phyloP scores from a whole-genome alignment of 2,797 vertebrate genomes.

The Stomatorhinus walkeri region DNA sequence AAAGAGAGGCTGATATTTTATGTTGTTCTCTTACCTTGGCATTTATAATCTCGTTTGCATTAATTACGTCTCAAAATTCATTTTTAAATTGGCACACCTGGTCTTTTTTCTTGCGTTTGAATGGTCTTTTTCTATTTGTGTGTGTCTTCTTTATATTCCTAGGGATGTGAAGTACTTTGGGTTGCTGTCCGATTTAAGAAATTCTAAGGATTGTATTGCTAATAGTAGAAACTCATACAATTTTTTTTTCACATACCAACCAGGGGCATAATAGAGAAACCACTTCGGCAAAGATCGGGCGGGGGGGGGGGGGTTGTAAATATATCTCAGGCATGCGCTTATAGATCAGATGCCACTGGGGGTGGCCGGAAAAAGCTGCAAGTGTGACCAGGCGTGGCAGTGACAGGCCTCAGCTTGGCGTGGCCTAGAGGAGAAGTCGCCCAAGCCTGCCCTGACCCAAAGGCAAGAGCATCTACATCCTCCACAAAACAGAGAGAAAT shows the following conservation, averaged over 20 bases:
- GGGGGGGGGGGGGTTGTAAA: background rate
- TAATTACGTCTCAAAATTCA: background rate
- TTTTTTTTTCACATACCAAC: background rate
- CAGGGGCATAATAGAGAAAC: background rate
- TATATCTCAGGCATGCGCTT: slow-evolving; percentile 14
- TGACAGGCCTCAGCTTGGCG: background rate
- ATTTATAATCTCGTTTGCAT: background rate
- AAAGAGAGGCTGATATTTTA: background rate
- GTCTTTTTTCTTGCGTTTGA: background rate
- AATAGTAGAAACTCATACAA: background rate
- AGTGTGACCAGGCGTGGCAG: slow-evolving; percentile 3
- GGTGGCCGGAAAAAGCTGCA: background rate
- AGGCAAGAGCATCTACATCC: background rate
- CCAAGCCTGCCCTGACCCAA: background rate
- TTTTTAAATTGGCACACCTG: background rate
- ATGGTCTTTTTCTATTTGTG: background rate
- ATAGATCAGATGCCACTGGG: background rate
- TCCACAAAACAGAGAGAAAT: background rate
- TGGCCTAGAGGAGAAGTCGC: background rate
- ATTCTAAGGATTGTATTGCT: background rate
- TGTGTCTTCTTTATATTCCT: background rate
- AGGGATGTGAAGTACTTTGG: background rate
- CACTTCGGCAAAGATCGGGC: background rate
- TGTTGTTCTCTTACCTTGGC: background rate
- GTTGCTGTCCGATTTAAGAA: background rate